phyloP scores from a whole-genome alignment of 2,888 invertebrate species.

The Sesamia inferens region DNA sequence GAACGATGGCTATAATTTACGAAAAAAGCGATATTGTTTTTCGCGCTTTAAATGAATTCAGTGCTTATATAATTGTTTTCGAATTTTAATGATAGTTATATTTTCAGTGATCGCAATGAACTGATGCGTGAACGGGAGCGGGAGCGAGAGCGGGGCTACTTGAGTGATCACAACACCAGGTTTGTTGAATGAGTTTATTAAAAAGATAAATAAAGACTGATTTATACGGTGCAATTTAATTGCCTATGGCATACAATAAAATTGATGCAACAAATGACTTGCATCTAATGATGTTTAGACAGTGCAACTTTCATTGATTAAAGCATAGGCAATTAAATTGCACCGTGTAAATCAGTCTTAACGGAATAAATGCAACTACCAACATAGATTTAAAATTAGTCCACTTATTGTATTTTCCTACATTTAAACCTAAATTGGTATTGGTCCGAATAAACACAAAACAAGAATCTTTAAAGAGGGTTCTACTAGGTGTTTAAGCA shows the following conservation, averaged over 20 bases:
- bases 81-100: not conserved
- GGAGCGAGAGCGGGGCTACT: constrained; percentile 91
- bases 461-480: not conserved
- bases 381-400: not conserved
- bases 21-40: not conserved
- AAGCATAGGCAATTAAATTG: too few relatives aligned
- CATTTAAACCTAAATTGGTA: not conserved
- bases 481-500: not conserved
- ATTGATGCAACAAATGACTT: too few relatives aligned
- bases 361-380: not conserved
- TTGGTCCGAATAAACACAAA: not conserved
- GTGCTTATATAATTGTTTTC: not conserved
- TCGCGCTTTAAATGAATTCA: constrained; percentile 1
- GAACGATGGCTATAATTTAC: not conserved
- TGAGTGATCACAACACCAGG: constrained; percentile 95
- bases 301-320: too few relatives aligned
- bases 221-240: too few relatives aligned
- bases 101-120: constrained; percentile 94
- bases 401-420: not conserved
- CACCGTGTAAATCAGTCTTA: too few relatives aligned
- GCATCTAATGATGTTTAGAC: too few relatives aligned
- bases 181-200: constrained; percentile 65
- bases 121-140: constrained; percentile 94
- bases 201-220: not conserved
- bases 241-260: too few relatives aligned